These are phyloP conservation scores for Plecotus auritus DNA, from an alignment of 2,113 vertebrate genomes.

Conservation along the genomic window DNA sequence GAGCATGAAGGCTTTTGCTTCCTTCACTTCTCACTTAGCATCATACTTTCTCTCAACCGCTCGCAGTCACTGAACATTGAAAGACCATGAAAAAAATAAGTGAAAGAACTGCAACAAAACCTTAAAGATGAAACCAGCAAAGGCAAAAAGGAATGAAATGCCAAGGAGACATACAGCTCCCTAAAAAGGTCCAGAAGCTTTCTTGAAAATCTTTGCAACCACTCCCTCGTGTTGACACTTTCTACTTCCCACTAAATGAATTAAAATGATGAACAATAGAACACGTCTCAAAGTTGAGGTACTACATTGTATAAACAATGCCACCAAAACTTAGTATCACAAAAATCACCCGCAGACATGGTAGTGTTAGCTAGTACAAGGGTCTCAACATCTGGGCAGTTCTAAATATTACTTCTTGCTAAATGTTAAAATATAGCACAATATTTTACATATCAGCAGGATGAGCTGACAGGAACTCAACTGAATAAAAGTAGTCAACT, in stretches of 20 bases:
- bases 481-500: not conserved
- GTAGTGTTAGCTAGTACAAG: not conserved
- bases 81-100: constrained; percentile 11
- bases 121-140: not conserved
- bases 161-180: not conserved
- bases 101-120: not conserved
- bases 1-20: constrained; percentile 20
- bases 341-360: not conserved
- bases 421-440: not conserved
- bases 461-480: not conserved
- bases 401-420: not conserved
- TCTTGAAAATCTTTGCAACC: not conserved
- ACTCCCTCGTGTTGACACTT: not conserved
- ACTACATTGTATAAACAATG: not conserved
- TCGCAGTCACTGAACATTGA: not conserved
- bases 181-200: not conserved
- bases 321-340: not conserved
- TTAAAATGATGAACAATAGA: not conserved
- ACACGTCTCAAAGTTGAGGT: not conserved
- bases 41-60: not conserved
- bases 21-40: not conserved
- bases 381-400: not conserved
- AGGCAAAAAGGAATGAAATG: not conserved
- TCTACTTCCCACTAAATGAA: not conserved
- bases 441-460: not conserved